These are phyloP conservation scores for Meda fulgida DNA, from an alignment of 2,797 vertebrate species.

Conservation along the genomic window DNA sequence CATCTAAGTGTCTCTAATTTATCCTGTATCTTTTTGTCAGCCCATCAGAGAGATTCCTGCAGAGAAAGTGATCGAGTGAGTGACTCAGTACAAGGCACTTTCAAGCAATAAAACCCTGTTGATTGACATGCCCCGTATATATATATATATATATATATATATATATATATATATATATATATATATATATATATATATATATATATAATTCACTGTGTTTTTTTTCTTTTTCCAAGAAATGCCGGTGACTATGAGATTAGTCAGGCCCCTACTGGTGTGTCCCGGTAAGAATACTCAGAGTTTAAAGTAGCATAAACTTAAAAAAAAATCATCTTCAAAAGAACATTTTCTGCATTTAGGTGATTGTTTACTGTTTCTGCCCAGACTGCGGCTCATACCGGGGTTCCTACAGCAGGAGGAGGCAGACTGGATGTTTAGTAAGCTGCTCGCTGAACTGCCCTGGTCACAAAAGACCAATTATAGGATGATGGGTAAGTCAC, in stretches of 20 bases:
- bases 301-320: neutral
- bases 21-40: conserved; percentile 60
- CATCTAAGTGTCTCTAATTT: conserved; percentile 1
- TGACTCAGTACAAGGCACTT: conserved; percentile 33
- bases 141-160: neutral
- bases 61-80: conserved; percentile 80
- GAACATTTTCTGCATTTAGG: neutral
- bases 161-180: neutral
- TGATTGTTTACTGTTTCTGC: conserved; percentile 21
- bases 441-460: conserved; percentile 85
- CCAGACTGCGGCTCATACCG: conserved; percentile 83
- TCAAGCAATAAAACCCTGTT: neutral
- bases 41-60: conserved; percentile 68
- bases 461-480: conserved; percentile 91
- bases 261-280: conserved; percentile 76
- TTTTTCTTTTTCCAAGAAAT: conserved; percentile 61
- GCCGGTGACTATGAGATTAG: conserved; percentile 78
- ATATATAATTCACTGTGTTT: too few species aligned
- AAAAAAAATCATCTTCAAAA: conserved; percentile 50
- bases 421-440: conserved; percentile 90
- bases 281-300: conserved; percentile 69
- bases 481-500: conserved; percentile 71
- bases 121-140: neutral
- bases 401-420: conserved; percentile 84
- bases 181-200: too few species aligned